Conservation (phyloP, 2,797 vertebrate species). For the Loriculus beryllinus region DNA sequence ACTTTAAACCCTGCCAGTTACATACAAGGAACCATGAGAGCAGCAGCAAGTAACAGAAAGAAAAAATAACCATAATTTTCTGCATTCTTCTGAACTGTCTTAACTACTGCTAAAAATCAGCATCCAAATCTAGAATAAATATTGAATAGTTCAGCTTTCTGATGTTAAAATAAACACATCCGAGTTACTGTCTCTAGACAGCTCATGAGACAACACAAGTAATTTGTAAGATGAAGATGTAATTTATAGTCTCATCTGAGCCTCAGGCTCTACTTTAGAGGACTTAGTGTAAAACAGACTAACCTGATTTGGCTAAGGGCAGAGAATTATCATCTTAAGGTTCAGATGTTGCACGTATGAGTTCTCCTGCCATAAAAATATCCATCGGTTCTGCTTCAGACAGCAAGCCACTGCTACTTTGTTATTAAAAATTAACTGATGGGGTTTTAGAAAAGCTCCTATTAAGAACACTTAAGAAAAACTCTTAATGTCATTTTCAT, state of each 20-base stretch:
- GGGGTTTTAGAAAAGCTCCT: background rate
- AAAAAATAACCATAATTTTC: background rate
- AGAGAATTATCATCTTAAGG: background rate
- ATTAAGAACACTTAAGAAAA: background rate
- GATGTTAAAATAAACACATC: background rate
- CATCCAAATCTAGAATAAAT: background rate
- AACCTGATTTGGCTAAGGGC: background rate
- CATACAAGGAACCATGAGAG: background rate
- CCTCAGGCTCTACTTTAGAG: background rate
- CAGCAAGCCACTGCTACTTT: background rate
- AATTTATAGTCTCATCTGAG: background rate
- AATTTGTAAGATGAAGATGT: background rate
- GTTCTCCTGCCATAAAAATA: constrained; percentile 17
- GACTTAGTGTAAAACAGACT: background rate
- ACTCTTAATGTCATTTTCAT: background rate
- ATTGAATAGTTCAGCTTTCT: background rate
- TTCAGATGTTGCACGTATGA: background rate
- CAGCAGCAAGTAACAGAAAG: background rate
- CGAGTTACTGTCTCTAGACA: background rate
- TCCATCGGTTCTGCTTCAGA: background rate
- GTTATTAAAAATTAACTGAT: background rate
- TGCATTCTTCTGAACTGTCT: background rate
- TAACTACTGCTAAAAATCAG: background rate
- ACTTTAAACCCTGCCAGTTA: background rate
- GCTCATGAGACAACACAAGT: background rate